phyloP scores from a whole-genome alignment of 1,140 invertebrate genomes.

The Papilio polyxenes region DNA sequence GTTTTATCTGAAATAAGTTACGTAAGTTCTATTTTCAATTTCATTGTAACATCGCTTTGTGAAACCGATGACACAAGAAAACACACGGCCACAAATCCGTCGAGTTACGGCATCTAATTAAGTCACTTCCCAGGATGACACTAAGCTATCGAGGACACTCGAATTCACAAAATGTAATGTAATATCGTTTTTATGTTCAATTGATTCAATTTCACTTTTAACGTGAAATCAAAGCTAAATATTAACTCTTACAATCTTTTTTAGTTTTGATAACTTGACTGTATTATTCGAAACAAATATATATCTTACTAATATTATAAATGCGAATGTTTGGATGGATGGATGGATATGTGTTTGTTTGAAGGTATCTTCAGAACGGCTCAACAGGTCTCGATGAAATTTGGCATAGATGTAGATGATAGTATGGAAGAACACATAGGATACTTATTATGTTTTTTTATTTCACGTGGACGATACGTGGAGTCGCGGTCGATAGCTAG shows the following conservation, averaged over 20 bases:
- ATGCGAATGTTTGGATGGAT: too few relatives aligned
- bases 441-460: too few relatives aligned
- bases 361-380: too few relatives aligned
- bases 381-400: too few relatives aligned
- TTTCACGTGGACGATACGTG: too few relatives aligned
- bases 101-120: constrained; percentile 9
- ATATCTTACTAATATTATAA: too few relatives aligned
- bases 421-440: too few relatives aligned
- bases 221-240: neutral
- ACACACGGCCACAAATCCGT: neutral
- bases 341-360: too few relatives aligned
- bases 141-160: neutral
- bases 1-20: neutral
- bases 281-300: too few relatives aligned
- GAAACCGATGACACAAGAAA: constrained; percentile 6
- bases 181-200: neutral
- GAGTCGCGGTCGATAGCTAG: too few relatives aligned
- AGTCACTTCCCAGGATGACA: neutral
- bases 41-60: neutral
- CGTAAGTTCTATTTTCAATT: constrained; percentile 1
- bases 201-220: neutral
- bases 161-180: neutral
- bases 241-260: too few relatives aligned
- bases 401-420: too few relatives aligned
- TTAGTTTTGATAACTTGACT: neutral